These are phyloP conservation scores for Dromius quadrimaculatus DNA, from an alignment of 2,888 invertebrate genomes.

Conservation along the genomic window DNA sequence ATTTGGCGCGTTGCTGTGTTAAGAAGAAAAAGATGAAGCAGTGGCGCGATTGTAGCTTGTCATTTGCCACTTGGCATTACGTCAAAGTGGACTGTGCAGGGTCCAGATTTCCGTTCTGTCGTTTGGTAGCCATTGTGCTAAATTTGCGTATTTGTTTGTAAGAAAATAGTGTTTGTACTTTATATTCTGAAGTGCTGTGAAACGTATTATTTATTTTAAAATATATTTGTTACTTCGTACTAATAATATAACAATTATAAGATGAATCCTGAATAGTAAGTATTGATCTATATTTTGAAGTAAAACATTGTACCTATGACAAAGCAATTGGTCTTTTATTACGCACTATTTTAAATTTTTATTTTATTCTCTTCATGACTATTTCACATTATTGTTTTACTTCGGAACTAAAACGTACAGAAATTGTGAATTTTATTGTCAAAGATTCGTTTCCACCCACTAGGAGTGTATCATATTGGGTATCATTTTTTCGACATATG, in stretches of 20 bases:
- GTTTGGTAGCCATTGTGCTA: conserved; percentile 64
- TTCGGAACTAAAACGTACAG: not conserved
- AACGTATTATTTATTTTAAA: conserved; percentile 44
- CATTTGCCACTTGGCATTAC: conserved; percentile 63
- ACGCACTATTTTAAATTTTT: conserved; percentile 55
- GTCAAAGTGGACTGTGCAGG: conserved; percentile 58
- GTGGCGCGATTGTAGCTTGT: conserved; percentile 40
- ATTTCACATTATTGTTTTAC: not conserved
- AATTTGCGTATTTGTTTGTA: conserved; percentile 63
- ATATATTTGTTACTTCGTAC: conserved; percentile 30
- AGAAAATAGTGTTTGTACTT: conserved; percentile 54
- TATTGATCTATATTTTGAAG: conserved; percentile 66
- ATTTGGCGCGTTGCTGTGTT: conserved; percentile 1
- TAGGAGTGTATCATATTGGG: conserved; percentile 49
- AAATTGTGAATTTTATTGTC: conserved; percentile 21
- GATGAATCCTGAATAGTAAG: conserved; percentile 90
- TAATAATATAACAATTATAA: conserved; percentile 55
- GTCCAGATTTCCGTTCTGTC: conserved; percentile 50
- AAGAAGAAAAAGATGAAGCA: not conserved
- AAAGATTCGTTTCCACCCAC: conserved; percentile 59
- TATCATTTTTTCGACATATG: conserved; percentile 53
- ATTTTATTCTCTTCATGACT: conserved; percentile 12
- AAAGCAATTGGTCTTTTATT: conserved; percentile 59
- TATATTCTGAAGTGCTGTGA: conserved; percentile 47
- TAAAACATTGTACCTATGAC: conserved; percentile 57